These are phyloP conservation scores for Balearica regulorum DNA, from an alignment of 2,797 vertebrate species.

Conservation along the genomic window DNA sequence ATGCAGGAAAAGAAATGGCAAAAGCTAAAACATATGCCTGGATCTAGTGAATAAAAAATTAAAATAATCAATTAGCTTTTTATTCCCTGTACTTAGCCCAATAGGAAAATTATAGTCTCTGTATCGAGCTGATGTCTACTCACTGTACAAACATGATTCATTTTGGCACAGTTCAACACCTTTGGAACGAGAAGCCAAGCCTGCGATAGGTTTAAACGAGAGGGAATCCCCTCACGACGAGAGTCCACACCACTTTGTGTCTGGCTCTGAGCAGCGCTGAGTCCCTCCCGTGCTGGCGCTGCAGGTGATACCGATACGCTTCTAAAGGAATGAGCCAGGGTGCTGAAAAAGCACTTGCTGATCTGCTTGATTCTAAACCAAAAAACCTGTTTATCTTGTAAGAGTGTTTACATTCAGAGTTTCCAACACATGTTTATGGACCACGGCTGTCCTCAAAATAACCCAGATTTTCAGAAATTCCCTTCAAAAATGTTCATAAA, in stretches of 20 bases:
- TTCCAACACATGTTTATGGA: constrained; percentile 6
- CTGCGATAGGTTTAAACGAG: background rate
- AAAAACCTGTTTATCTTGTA: background rate
- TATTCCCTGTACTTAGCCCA: background rate
- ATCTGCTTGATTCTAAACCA: background rate
- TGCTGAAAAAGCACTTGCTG: background rate
- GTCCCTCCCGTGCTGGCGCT: background rate
- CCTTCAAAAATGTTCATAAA: background rate
- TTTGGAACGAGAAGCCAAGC: background rate
- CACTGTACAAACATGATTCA: background rate
- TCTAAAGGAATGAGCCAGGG: background rate
- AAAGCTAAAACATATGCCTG: background rate
- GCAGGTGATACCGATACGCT: background rate
- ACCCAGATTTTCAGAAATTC: background rate
- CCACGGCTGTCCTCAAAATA: background rate
- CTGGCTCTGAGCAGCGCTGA: background rate
- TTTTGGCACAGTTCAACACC: background rate
- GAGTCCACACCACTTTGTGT: background rate
- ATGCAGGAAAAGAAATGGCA: background rate
- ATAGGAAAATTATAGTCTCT: background rate
- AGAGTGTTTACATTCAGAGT: background rate
- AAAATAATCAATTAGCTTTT: background rate
- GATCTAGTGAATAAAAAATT: background rate
- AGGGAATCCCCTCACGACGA: background rate
- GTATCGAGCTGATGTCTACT: background rate